phyloP scores from a whole-genome alignment of 2,888 invertebrate genomes.

The Fragum sueziense region DNA sequence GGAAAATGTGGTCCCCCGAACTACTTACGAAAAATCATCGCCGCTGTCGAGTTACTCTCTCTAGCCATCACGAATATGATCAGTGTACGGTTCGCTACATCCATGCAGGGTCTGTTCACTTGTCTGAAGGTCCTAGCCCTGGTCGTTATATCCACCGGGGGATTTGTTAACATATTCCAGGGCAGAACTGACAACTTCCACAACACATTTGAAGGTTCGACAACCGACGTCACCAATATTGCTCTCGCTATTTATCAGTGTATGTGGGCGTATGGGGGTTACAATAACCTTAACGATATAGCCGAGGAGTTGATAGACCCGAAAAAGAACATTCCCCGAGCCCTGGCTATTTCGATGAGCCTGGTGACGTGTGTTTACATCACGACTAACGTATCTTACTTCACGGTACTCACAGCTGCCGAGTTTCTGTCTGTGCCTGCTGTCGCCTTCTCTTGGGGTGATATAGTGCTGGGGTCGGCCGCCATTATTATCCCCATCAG shows the following conservation, averaged over 20 bases:
- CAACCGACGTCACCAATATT: conserved; percentile 41
- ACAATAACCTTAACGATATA: conserved; percentile 63
- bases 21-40: conserved; percentile 55
- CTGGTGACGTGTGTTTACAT: conserved; percentile 47
- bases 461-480: conserved; percentile 37
- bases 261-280: conserved; percentile 62
- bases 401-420: conserved; percentile 36
- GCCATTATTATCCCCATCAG: conserved; percentile 55
- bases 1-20: conserved; percentile 64
- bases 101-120: conserved; percentile 96
- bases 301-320: conserved; percentile 54
- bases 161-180: conserved; percentile 43
- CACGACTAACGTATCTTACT: conserved; percentile 53
- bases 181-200: conserved; percentile 48
- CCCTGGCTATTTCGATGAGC: conserved; percentile 43
- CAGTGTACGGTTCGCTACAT: conserved; percentile 96
- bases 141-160: conserved; percentile 49
- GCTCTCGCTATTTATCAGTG: conserved; percentile 56
- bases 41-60: conserved; percentile 84
- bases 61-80: conserved; percentile 96
- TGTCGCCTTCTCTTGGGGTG: conserved; percentile 56
- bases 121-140: conserved; percentile 89
- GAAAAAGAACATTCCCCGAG: conserved; percentile 54
- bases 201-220: conserved; percentile 54
- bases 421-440: conserved; percentile 49